These are phyloP conservation scores for Penaeus monodon DNA, from an alignment of 2,888 invertebrate genomes.

Conservation along the genomic window DNA sequence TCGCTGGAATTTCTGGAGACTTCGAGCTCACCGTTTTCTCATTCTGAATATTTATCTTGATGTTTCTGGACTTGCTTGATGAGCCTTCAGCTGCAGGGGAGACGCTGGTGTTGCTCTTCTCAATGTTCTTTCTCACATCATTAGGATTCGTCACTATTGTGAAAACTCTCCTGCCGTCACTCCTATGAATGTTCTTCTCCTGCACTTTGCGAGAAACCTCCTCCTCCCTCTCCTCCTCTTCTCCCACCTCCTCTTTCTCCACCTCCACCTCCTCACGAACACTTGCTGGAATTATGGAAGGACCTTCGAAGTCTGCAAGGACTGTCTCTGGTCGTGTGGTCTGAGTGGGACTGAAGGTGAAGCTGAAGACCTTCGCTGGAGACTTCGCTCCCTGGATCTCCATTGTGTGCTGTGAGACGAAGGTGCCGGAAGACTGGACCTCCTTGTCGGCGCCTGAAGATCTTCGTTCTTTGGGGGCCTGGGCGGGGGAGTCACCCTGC, in stretches of 20 bases:
- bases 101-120: background rate
- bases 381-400: constrained; percentile 4
- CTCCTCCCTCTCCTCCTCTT: background rate
- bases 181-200: background rate
- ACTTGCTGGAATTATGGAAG: constrained; percentile 23
- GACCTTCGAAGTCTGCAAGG: constrained; percentile 27
- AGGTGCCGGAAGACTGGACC: background rate
- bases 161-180: constrained; percentile 8
- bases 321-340: constrained; percentile 25
- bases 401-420: background rate
- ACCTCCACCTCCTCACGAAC: constrained; percentile 34
- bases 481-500: constrained; percentile 27
- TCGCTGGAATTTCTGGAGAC: background rate
- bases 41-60: background rate
- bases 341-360: constrained; percentile 34
- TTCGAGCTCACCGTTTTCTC: background rate
- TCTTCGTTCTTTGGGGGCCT: constrained; percentile 22
- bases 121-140: background rate
- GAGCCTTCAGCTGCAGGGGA: no score
- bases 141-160: constrained; percentile 33
- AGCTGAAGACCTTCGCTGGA: constrained; percentile 36
- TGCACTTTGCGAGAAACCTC: background rate
- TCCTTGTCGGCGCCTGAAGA: background rate
- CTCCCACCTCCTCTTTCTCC: constrained; percentile 15
- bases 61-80: background rate